These are phyloP conservation scores for Grammomys dolichurus DNA, from an alignment of 2,113 vertebrate species.

Conservation along the genomic window DNA sequence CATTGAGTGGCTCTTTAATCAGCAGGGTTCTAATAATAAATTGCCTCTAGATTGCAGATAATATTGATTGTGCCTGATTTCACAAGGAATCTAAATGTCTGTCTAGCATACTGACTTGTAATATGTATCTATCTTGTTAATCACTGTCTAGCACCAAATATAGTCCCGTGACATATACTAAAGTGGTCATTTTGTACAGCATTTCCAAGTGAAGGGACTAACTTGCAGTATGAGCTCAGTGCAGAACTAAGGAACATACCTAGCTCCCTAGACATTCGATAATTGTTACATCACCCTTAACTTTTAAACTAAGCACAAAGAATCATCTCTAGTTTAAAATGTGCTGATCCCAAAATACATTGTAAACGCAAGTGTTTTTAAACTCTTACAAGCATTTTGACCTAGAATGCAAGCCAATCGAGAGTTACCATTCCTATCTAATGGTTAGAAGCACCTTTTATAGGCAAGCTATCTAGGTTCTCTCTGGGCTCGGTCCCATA, in stretches of 20 bases:
- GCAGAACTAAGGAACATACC: background rate
- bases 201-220: constrained; percentile 40
- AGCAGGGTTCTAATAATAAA: background rate
- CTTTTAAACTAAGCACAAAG: constrained; percentile 31
- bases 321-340: constrained; percentile 10
- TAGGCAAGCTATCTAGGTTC: background rate
- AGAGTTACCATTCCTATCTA: background rate
- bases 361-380: constrained; percentile 4
- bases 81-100: background rate
- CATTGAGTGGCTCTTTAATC: constrained; percentile 29
- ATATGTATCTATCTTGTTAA: constrained; percentile 6
- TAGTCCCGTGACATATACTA: background rate
- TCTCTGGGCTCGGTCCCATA: background rate
- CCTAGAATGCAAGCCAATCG: constrained; percentile 13
- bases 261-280: background rate
- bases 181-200: background rate
- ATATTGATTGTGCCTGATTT: background rate
- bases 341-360: background rate
- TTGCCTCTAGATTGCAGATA: background rate
- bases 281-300: background rate
- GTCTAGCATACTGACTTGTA: constrained; percentile 12
- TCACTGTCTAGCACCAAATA: constrained; percentile 1
- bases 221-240: constrained; percentile 16
- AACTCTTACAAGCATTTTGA: background rate
- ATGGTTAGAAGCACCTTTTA: background rate